A percentile compares a stretch with the other conserved stretches of the same genome.
Conservation (phyloP, 2,888 invertebrate genomes). For the Trichopria drosophilae region DNA sequence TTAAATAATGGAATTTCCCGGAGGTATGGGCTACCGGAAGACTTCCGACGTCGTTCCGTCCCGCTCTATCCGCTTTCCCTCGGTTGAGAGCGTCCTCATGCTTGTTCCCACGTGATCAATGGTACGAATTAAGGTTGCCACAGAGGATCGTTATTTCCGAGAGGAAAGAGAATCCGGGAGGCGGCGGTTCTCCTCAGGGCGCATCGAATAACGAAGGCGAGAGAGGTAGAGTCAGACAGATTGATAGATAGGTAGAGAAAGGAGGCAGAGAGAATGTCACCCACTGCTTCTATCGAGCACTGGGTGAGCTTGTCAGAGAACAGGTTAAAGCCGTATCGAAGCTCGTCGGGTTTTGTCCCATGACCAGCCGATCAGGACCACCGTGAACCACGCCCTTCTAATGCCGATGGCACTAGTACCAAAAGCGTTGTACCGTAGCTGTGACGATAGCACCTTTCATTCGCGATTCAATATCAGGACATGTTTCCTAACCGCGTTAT, state of each 20-base stretch:
- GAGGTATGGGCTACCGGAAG: too few relatives aligned
- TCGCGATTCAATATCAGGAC: conserved; percentile 33
- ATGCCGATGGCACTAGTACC: conserved; percentile 33
- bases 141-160: conserved; percentile 18
- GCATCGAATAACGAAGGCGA: too few relatives aligned
- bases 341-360: too few relatives aligned
- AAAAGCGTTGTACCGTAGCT: conserved; percentile 23
- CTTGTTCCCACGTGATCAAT: conserved; percentile 26
- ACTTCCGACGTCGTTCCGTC: neutral
- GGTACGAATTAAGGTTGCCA: conserved; percentile 22
- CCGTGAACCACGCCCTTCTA: conserved; percentile 35
- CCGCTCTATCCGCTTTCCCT: conserved; percentile 10
- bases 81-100: conserved; percentile 6
- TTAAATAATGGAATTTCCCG: too few relatives aligned
- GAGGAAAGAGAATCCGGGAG: too few relatives aligned
- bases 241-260: too few relatives aligned
- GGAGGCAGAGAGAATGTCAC: too few relatives aligned
- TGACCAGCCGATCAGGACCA: too few relatives aligned
- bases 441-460: conserved; percentile 11
- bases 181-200: too few relatives aligned
- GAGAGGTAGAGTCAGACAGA: too few relatives aligned
- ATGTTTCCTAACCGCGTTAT: too few relatives aligned
- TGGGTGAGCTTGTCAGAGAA: conserved; percentile 28
- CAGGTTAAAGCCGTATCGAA: conserved; percentile 34
- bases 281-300: too few relatives aligned